Evolutionary conservation across 2,113 vertebrate species (phyloP), one percentile per base, ranked within the genome.

Genomic region (Polyodon spathula): DNA sequence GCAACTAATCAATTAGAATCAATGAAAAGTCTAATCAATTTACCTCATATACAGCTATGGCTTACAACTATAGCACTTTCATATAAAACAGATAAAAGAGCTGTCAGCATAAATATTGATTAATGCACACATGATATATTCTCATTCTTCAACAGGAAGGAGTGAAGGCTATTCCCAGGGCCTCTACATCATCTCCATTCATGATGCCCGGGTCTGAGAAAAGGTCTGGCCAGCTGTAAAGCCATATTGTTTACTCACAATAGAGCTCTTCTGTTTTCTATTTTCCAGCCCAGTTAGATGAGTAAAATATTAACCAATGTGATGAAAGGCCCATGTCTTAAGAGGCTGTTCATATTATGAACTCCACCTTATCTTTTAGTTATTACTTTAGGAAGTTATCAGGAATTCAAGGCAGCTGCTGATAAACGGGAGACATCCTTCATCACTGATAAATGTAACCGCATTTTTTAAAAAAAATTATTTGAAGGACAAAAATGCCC

Each of bases 291-390:
- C 63, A 71, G 59, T 69, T 72, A 63, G 65, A 60, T 68, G 66
- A 76, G 67, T 65, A 59, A 46, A 65, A 60, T 71, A 73, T 76
- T 75, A 71, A 60, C 42, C 41, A 64, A 61, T 9, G 38, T 0
- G 59, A 77, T 79, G 73, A 82, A 81, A 79, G 54, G 37, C 12
- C 62, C 58, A 65, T 73, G 73, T 39, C 54, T 38, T 38, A 38
- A 56, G 37, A 39, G 27, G n/a, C 27, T 56, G 27, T 14, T 38
- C 37, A 37, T 39, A 11, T 12, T 38, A 8, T 11, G 37, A 56
- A 39, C 9, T 14, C 46, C 46, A 14, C n/a, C 10, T 50, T 12
- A 50, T 50, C 46, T 50, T 50, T 10, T 50, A 12, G 46, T 56
- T 56, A 38, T 38, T 56, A 4, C 27, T 14, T 38, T 8, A 4